phyloP scores from a whole-genome alignment of 2,888 invertebrate species.

The Diaperis boleti region DNA sequence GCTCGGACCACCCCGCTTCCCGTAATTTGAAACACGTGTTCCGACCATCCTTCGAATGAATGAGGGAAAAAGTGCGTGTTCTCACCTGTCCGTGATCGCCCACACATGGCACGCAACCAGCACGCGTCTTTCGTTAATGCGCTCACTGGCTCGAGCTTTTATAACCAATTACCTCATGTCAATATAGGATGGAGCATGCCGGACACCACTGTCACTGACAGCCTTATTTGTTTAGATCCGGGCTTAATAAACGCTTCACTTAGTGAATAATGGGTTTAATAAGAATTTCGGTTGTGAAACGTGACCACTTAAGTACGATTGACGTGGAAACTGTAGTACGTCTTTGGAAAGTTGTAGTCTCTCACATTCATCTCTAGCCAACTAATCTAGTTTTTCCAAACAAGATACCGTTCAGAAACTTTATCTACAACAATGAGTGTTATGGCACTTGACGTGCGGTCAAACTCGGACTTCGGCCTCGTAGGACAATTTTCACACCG shows the following conservation, averaged over 20 bases:
- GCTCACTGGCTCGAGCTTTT: constrained; percentile 34
- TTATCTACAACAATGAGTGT: too few species aligned
- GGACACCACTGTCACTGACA: constrained; percentile 21
- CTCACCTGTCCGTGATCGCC: constrained; percentile 37
- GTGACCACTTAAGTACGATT: background rate
- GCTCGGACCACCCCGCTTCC: constrained; percentile 15
- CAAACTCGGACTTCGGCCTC: too few species aligned
- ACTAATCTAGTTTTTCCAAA: too few species aligned
- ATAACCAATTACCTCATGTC: constrained; percentile 35
- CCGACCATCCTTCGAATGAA: too few species aligned
- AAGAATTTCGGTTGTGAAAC: background rate
- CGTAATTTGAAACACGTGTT: constrained; percentile 34
- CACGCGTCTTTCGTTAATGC: constrained; percentile 38
- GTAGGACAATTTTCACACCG: too few species aligned
- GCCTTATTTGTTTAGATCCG: constrained; percentile 20
- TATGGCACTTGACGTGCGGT: too few species aligned
- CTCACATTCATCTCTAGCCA: too few species aligned
- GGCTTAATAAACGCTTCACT: constrained; percentile 13
- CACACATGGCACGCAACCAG: constrained; percentile 38
- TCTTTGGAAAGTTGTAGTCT: too few species aligned
- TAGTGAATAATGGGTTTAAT: constrained; percentile 19
- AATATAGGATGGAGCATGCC: constrained; percentile 28
- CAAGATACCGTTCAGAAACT: too few species aligned
- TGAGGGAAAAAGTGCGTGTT: constrained; percentile 38
- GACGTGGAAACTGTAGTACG: too few species aligned